Evolutionary conservation across 2,888 invertebrate species (phyloP), one percentile per base, ranked within the genome.

Genomic region (Drosophila birchii): DNA sequence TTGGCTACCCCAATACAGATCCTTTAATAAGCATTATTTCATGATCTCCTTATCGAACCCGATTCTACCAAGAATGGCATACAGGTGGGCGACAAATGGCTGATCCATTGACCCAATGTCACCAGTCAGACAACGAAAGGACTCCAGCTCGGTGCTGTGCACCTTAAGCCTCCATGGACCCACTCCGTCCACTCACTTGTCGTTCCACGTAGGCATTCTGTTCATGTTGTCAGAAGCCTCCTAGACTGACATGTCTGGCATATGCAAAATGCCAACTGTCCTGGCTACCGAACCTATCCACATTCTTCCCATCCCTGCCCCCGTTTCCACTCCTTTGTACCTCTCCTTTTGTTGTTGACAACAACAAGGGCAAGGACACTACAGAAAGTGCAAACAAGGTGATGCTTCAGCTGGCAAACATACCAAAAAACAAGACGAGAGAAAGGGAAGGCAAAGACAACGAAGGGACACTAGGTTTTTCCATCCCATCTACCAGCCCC

Each of bases 331-430:
- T 59, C 38, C 60, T 45, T 14, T 20, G 38, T 49, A 47, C 43
- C 66, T 38, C 32, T 45, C 45, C 43, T 70, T 23, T 57, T 62
- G 41, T 41, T 45, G 29, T 56, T 54, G 32, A 76, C 78, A 72
- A 73, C 80, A 81, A 77, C 71, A 83, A 79, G 78, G 84, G 73
- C 81, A 85, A 85, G 85, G 86, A 64, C 83, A 79, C 67, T 75
- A 74, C 72, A 74, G 45, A 60, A 68, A 78, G 77, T 78, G 70
- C 80, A 83, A 78, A 74, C 84, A 85, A 85, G 81, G 72, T 78
- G 61, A 61, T 73, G 57, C 57, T 64, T 63, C 55, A 76, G 61
- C 64, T 66, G 53, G 59, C 62, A 69, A 56, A 76, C 51, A 77
- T 55, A 55, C 45, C 60, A 55, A 76, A 67, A 60, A 69, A 43